Conservation (phyloP, 2,888 invertebrate species). For the Latheticus oryzae region DNA sequence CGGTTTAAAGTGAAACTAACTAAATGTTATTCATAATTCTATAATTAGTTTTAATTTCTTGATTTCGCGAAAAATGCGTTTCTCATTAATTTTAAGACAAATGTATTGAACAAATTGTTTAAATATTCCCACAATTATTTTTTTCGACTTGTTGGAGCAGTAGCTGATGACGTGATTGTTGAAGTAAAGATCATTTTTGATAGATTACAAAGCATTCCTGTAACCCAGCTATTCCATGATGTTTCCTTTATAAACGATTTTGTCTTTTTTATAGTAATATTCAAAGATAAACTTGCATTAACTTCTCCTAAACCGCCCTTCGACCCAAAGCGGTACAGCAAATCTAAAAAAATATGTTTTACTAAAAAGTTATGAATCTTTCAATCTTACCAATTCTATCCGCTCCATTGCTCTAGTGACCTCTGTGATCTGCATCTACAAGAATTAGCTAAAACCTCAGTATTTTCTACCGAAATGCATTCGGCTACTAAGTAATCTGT, state of each 20-base stretch:
- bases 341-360: no score
- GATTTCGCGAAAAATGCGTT: no score
- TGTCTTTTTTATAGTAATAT: constrained; percentile 77
- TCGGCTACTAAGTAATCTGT: constrained; percentile 74
- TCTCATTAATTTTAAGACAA: no score
- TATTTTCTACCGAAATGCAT: constrained; percentile 72
- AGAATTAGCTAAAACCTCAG: constrained; percentile 76
- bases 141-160: constrained; percentile 93
- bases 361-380: no score
- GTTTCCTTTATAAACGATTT: constrained; percentile 79
- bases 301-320: constrained; percentile 79
- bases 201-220: constrained; percentile 84
- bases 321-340: constrained; percentile 70
- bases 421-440: constrained; percentile 76
- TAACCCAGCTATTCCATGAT: constrained; percentile 91
- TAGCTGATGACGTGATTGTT: constrained; percentile 92
- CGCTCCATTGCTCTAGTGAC: constrained; percentile 80
- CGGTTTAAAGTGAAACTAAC: no score
- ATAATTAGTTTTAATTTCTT: no score
- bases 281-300: constrained; percentile 73
- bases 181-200: constrained; percentile 79
- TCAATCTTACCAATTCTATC: constrained; percentile 68
- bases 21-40: no score
- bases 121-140: no score
- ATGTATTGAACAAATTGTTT: no score